A percentile compares a stretch with the other conserved stretches of the same genome.
phyloP scores from a whole-genome alignment of 2,113 vertebrate genomes.

The Apistogramma diplotaenia region DNA sequence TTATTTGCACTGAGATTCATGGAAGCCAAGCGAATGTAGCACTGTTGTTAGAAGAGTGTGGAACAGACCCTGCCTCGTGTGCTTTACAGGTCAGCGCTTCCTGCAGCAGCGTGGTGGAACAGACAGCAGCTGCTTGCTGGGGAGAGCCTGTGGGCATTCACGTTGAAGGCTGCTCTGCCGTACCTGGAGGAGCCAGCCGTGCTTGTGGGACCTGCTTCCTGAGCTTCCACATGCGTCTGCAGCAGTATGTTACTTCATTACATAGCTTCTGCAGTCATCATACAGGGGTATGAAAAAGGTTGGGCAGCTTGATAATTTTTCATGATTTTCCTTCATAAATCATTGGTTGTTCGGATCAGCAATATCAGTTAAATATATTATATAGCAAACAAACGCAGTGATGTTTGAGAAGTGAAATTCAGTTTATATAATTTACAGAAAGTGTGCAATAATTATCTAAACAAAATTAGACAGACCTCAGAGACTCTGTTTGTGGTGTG shows the following conservation, averaged over 20 bases:
- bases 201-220: conserved; percentile 64
- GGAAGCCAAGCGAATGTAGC: neutral
- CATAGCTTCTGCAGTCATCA: neutral
- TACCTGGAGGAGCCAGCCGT: conserved; percentile 24
- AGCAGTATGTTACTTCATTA: conserved; percentile 15
- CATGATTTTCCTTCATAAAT: no score
- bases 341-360: no score
- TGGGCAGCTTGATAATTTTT: no score
- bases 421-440: no score
- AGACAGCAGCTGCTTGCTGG: conserved; percentile 50
- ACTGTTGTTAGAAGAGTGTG: neutral
- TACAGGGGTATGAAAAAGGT: no score
- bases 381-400: no score
- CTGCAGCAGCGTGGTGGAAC: conserved; percentile 69
- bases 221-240: conserved; percentile 66
- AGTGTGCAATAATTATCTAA: no score
- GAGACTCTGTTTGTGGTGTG: no score
- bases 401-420: no score
- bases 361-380: no score
- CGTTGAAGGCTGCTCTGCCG: conserved; percentile 62
- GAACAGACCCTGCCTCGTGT: neutral
- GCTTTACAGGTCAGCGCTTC: conserved; percentile 9
- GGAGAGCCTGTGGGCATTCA: conserved; percentile 75
- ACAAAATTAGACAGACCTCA: no score
- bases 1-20: neutral